Evolutionary conservation across 2,888 invertebrate genomes (phyloP).

Genomic region (Caenorhabditis becei): DNA sequence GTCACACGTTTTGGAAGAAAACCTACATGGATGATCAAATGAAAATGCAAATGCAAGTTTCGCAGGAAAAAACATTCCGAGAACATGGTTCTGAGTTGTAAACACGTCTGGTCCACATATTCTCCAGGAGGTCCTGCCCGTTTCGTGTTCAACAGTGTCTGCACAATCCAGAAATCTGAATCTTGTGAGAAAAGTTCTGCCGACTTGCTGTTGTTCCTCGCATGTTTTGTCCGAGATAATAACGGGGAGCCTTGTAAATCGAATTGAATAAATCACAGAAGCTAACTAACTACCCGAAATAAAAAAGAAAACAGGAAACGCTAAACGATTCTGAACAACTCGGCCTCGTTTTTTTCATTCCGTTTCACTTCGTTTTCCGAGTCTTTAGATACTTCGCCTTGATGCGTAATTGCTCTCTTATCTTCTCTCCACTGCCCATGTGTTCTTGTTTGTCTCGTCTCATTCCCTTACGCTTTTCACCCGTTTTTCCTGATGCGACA

Average conservation of each 20-base stretch:
- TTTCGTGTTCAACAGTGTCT: no score
- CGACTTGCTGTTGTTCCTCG: no score
- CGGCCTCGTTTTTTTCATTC: neutral
- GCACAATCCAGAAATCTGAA: no score
- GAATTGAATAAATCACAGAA: neutral
- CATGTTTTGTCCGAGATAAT: no score
- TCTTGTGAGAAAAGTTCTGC: no score
- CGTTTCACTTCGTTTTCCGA: neutral
- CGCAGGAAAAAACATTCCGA: neutral
- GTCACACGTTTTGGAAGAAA: conserved; percentile 1
- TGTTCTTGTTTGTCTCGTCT: conserved; percentile 9
- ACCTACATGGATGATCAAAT: conserved; percentile 10
- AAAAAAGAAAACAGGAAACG: neutral
- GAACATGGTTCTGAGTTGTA: neutral
- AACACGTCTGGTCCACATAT: no score
- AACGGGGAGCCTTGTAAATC: no score
- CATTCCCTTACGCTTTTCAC: neutral
- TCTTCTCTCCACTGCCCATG: neutral
- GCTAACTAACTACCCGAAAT: neutral
- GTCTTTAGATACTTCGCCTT: conserved; percentile 4
- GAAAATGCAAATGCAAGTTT: neutral
- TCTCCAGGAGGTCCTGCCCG: no score
- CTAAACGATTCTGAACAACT: conserved; percentile 2
- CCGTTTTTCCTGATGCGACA: neutral
- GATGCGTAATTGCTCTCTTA: conserved; percentile 11